A percentile compares a stretch with the other conserved stretches of the same genome.
phyloP scores from a whole-genome alignment of 2,113 vertebrate genomes.

The Abramis brama region DNA sequence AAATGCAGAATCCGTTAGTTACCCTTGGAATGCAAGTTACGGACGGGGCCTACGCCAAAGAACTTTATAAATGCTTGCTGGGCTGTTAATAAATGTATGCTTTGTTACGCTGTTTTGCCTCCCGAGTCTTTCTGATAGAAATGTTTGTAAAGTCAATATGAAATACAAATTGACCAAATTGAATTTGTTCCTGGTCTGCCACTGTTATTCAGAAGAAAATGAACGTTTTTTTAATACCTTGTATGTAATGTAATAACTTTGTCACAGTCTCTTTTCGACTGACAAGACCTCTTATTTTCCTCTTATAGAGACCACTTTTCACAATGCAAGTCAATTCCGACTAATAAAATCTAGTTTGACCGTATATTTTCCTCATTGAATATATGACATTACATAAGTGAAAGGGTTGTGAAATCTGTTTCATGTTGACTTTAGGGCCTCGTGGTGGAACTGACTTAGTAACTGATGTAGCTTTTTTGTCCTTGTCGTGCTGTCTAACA shows the following conservation, averaged over 20 bases:
- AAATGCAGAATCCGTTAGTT: no score
- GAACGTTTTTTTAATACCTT: not conserved
- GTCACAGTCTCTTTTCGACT: not conserved
- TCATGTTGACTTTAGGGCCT: slow-evolving; percentile 17
- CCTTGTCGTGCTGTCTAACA: not conserved
- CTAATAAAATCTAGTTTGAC: not conserved
- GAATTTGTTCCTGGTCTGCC: not conserved
- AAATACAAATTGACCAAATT: not conserved
- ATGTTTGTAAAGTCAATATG: not conserved
- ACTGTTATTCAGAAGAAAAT: not conserved
- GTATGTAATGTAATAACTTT: not conserved
- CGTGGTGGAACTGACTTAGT: not conserved
- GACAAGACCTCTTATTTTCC: not conserved
- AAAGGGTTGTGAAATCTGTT: not conserved
- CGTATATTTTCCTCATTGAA: not conserved
- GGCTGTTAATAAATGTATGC: no score
- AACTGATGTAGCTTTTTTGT: slow-evolving; percentile 7
- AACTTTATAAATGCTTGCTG: no score
- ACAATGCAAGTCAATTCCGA: not conserved
- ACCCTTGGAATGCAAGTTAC: no score
- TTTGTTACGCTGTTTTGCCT: no score
- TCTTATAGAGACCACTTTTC: not conserved
- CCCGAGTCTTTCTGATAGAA: no score
- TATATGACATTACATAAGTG: not conserved
- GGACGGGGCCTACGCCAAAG: no score